Evolutionary conservation across 2,888 invertebrate genomes (phyloP).

Genomic region (Pachycephus smyrnensis): DNA sequence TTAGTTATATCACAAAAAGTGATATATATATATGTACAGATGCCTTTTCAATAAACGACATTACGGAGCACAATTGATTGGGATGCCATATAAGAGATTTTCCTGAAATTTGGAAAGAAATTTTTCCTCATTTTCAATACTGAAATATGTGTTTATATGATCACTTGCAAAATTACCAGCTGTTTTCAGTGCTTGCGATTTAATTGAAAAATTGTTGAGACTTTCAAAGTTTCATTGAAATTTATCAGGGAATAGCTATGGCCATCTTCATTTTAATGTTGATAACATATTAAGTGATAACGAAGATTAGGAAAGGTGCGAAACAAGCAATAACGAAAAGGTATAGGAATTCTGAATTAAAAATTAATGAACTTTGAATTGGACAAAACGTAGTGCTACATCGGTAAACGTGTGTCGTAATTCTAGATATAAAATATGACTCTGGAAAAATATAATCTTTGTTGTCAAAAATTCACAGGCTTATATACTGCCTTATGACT

Average conservation of each 20-base stretch:
- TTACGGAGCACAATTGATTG: conserved; percentile 16
- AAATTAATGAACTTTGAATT: no score
- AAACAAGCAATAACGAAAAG: not conserved
- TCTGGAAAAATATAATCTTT: no score
- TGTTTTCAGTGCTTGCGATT: not conserved
- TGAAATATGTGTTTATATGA: not conserved
- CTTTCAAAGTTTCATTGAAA: not conserved
- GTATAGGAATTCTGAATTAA: not conserved
- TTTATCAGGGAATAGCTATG: not conserved
- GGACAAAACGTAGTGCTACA: no score
- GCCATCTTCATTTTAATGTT: not conserved
- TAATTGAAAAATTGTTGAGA: not conserved
- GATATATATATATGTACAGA: conserved; percentile 42
- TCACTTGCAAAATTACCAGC: not conserved
- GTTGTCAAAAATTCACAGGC: not conserved
- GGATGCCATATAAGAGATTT: not conserved
- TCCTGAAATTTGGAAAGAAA: not conserved
- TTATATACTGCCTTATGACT: not conserved
- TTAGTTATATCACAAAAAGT: conserved; percentile 25
- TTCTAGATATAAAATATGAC: no score
- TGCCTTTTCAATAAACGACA: conserved; percentile 46
- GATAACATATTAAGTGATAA: not conserved
- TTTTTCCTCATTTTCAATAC: not conserved
- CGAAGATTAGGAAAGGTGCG: not conserved
- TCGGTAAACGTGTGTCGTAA: no score